Evolutionary conservation across 2,888 invertebrate genomes (phyloP), one percentile per base, ranked within the genome.

Genomic region (Enchytraeus crypticus): DNA sequence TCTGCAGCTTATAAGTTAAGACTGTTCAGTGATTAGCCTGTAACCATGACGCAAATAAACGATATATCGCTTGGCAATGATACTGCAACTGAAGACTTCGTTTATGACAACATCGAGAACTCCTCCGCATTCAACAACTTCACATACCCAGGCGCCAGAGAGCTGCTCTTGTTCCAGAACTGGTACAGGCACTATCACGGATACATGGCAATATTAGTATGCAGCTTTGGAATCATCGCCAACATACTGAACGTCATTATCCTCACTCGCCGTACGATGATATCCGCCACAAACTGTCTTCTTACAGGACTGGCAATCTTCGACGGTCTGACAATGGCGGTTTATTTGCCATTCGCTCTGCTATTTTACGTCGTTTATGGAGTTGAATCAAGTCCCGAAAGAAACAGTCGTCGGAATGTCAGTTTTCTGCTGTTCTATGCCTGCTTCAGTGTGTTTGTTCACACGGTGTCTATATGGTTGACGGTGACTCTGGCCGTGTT

Each of bases 401-500:
- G 77, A 2, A 71, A 78, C 69, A 61, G 53, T 3, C 46, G 51
- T 30, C 14, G 18, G 5, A 57, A 57, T 29, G 47, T 61, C 2
- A 55, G 65, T 23, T 82, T 79, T 65, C 73, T 79, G 51, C 72
- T 80, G 67, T 88, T 92, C 72, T 93, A 93, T 78, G 90, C 90
- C 43, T 87, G 90, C 72, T 90, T 92, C 77, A 87, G 89, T 45
- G 92, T 93, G 79, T 84, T 88, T 54, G 84, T 88, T 63, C 90
- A 91, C 78, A 92, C 93, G 2, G 90, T 93, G 67, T 90, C 93
- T 2, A 93, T 93, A 69, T 93, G 91, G 86, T 80, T 96, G 69
- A 95, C 95, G 0, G 88, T 96, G 1, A 89, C 90, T 0, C 80
- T 96, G 63, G 95, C 95, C 0, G 87, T 95, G 2, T 96, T 95